These are phyloP conservation scores for Bufotes viridis DNA, from an alignment of 2,797 vertebrate genomes.

Conservation along the genomic window DNA sequence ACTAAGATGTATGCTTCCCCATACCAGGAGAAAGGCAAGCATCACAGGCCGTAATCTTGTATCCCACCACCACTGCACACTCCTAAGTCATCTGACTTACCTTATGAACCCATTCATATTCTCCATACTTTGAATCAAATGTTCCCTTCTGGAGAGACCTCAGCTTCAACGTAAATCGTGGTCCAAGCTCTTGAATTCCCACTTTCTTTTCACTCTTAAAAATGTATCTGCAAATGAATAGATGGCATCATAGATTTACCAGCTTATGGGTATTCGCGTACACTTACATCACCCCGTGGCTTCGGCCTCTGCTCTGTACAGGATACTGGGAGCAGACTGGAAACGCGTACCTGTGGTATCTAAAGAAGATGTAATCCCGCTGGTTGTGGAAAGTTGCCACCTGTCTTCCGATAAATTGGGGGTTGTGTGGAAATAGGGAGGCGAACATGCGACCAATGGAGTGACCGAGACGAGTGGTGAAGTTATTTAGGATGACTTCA, in stretches of 20 bases:
- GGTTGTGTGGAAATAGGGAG: constrained; percentile 93
- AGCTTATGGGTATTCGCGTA: no score
- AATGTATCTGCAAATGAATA: constrained; percentile 84
- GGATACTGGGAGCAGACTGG: not conserved
- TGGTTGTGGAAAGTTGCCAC: constrained; percentile 99
- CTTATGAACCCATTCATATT: constrained; percentile 99
- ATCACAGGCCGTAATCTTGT: no score
- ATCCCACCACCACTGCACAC: no score
- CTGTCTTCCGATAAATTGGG: constrained; percentile 93
- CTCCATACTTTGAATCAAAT: constrained; percentile 97
- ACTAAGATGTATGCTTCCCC: no score
- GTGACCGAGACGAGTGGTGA: constrained; percentile 93
- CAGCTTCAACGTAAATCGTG: constrained; percentile 95
- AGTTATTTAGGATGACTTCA: constrained; percentile 96
- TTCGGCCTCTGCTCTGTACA: not conserved
- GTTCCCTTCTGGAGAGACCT: constrained; percentile 97
- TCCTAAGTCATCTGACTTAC: constrained; percentile 70
- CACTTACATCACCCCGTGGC: not conserved
- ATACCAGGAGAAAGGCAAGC: no score
- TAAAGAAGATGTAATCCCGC: constrained; percentile 95
- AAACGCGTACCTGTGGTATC: constrained; percentile 89
- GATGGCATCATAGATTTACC: not conserved
- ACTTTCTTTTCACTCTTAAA: constrained; percentile 97
- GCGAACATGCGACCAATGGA: constrained; percentile 90
- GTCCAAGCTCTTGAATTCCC: constrained; percentile 97